A percentile compares a stretch with the other conserved stretches of the same genome.
These are phyloP conservation scores for Microtus ochrogaster DNA, from an alignment of 2,113 vertebrate genomes.

Conservation along the genomic window DNA sequence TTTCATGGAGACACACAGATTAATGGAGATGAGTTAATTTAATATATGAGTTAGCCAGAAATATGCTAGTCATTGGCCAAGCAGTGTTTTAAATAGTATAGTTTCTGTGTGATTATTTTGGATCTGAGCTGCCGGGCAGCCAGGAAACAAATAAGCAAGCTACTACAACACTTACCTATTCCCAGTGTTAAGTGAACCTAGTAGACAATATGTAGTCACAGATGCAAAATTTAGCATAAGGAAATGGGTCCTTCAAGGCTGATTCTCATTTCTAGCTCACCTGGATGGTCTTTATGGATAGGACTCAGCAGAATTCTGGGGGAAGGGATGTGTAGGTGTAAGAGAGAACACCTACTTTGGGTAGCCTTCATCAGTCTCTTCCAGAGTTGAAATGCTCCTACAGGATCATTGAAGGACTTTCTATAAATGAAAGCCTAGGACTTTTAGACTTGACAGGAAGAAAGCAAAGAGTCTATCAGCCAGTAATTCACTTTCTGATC, in stretches of 20 bases:
- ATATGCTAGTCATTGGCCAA: no score
- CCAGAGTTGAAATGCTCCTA: not conserved
- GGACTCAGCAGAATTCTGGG: not conserved
- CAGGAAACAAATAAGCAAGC: no score
- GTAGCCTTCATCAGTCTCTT: not conserved
- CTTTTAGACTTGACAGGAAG: not conserved
- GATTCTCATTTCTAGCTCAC: not conserved
- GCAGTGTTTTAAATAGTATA: no score
- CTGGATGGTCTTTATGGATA: not conserved
- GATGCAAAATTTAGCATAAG: not conserved
- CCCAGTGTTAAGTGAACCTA: not conserved
- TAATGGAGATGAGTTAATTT: no score
- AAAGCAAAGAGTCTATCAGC: not conserved
- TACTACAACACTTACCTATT: not conserved
- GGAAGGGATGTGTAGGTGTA: not conserved
- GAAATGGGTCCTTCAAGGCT: not conserved
- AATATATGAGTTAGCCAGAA: no score
- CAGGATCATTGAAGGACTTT: not conserved
- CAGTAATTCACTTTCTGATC: slow-evolving; percentile 25
- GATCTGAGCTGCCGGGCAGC: no score
- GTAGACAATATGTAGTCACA: not conserved
- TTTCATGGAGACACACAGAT: no score
- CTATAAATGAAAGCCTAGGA: not conserved
- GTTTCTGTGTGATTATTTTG: no score
- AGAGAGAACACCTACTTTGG: not conserved